Evolutionary conservation across 2,888 invertebrate genomes (phyloP).

Genomic region (Margaritifera margaritifera): DNA sequence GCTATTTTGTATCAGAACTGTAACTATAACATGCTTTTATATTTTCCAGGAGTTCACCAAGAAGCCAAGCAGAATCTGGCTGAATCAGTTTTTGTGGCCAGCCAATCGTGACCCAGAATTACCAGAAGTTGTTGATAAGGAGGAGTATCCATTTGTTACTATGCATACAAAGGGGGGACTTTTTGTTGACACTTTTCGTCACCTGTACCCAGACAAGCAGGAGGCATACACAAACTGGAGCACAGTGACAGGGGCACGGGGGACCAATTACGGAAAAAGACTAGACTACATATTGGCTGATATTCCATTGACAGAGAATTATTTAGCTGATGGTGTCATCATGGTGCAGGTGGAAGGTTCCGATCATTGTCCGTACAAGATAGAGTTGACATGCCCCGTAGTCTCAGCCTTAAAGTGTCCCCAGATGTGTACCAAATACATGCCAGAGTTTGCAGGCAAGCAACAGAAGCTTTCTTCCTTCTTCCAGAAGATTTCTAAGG

Average conservation of each 20-base stretch:
- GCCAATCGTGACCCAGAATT: slow-evolving; percentile 47
- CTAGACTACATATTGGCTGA: slow-evolving; percentile 75
- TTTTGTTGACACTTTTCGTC: slow-evolving; percentile 74
- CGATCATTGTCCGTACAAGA: slow-evolving; percentile 75
- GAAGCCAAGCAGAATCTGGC: slow-evolving; percentile 69
- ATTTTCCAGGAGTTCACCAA: slow-evolving; percentile 57
- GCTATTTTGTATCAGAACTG: neutral
- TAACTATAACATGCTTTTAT: neutral
- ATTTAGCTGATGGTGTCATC: slow-evolving; percentile 60
- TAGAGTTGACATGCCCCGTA: slow-evolving; percentile 55
- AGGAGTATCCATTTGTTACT: slow-evolving; percentile 42
- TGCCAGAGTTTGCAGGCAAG: slow-evolving; percentile 74
- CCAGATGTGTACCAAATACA: slow-evolving; percentile 72
- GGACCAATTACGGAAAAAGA: slow-evolving; percentile 75
- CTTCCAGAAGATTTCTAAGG: slow-evolving; percentile 48
- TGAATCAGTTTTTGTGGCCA: slow-evolving; percentile 67
- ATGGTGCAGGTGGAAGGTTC: slow-evolving; percentile 72
- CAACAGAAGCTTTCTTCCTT: slow-evolving; percentile 68
- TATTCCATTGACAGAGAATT: slow-evolving; percentile 44
- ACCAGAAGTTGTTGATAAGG: slow-evolving; percentile 26
- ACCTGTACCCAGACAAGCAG: slow-evolving; percentile 70
- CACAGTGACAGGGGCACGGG: slow-evolving; percentile 72
- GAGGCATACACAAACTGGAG: slow-evolving; percentile 75
- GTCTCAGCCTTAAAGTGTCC: slow-evolving; percentile 67
- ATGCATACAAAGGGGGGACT: slow-evolving; percentile 49